Conservation (phyloP, 2,888 invertebrate species). For the Escarpia spicata region DNA sequence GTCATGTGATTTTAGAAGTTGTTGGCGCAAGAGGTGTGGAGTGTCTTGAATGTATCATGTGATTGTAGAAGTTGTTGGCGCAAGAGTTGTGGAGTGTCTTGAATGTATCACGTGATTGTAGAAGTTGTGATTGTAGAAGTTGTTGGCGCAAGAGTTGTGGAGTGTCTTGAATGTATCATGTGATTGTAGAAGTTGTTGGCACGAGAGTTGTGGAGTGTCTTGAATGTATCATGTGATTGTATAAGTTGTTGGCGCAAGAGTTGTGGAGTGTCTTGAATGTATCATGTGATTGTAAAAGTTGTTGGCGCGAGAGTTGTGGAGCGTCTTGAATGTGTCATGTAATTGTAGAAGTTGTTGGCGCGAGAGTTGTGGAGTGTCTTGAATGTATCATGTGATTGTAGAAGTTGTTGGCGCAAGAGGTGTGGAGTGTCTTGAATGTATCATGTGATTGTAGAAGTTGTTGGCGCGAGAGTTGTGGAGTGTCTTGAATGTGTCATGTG, state of each 20-base stretch:
- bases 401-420: constrained; percentile 72
- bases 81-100: constrained; percentile 78
- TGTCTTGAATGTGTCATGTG: constrained; percentile 56
- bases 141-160: constrained; percentile 79
- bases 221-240: constrained; percentile 39
- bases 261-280: constrained; percentile 76
- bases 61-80: constrained; percentile 71
- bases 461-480: constrained; percentile 79
- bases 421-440: constrained; percentile 75
- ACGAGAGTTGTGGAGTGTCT: constrained; percentile 78
- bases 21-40: constrained; percentile 78
- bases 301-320: constrained; percentile 78
- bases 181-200: constrained; percentile 72
- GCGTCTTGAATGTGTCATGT: constrained; percentile 62
- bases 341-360: constrained; percentile 71
- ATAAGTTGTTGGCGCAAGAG: constrained; percentile 73
- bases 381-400: constrained; percentile 55
- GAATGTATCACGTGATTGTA: constrained; percentile 55
- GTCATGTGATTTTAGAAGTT: constrained; percentile 68
- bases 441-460: constrained; percentile 68
- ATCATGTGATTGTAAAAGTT: constrained; percentile 68
- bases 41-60: constrained; percentile 62
- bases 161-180: constrained; percentile 65
- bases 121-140: constrained; percentile 69
- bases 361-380: constrained; percentile 78